Percentiles rank a stretch among this genome's conserved stretches.
These are phyloP conservation scores for Gallinago media DNA, from an alignment of 2,113 vertebrate species.

Conservation along the genomic window DNA sequence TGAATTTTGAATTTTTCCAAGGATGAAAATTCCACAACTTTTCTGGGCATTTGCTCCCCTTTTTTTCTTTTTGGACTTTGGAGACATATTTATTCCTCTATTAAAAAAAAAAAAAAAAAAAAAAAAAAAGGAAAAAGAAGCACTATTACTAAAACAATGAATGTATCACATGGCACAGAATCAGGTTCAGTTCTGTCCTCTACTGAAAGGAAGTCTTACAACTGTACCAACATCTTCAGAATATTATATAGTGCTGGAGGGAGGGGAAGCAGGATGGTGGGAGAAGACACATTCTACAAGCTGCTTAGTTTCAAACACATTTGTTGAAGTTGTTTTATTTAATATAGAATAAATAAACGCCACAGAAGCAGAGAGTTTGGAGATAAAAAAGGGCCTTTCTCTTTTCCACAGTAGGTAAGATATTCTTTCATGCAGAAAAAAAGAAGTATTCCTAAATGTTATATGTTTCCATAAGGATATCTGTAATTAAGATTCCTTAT, in stretches of 20 bases:
- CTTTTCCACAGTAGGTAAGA: background rate
- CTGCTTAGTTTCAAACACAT: background rate
- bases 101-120: background rate
- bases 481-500: background rate
- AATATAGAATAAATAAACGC: background rate
- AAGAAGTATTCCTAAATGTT: background rate
- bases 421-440: background rate
- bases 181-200: background rate
- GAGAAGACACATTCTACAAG: background rate
- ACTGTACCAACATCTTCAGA: background rate
- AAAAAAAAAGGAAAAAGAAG: background rate
- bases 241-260: background rate
- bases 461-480: background rate
- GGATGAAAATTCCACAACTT: background rate
- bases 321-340: background rate
- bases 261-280: fast-evolving
- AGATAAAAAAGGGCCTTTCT: background rate
- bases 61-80: background rate
- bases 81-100: background rate
- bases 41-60: background rate
- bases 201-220: background rate
- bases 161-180: too few relatives aligned
- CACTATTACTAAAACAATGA: background rate
- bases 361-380: background rate
- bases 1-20: background rate